These are phyloP conservation scores for Euzetes globulus DNA, from an alignment of 2,888 invertebrate genomes.

Conservation along the genomic window DNA sequence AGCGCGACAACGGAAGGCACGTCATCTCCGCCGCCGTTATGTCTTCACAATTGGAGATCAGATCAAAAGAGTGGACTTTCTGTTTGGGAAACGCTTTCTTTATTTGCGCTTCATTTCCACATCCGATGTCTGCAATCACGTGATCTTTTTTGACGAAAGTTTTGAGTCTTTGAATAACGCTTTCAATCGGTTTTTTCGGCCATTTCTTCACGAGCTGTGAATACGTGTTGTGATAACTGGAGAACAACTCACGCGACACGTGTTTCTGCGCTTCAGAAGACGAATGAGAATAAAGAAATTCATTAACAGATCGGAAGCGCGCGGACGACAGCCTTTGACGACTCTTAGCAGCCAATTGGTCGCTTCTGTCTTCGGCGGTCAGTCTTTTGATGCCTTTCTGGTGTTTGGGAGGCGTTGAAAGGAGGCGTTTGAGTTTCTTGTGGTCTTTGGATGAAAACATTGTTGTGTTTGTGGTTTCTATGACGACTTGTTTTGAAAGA, in stretches of 20 bases:
- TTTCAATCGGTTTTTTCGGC: conserved; percentile 36
- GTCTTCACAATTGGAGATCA: conserved; percentile 18
- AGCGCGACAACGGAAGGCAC: conserved; percentile 29
- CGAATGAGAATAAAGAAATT: conserved; percentile 31
- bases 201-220: conserved; percentile 33
- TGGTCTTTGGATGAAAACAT: too few species aligned
- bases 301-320: conserved; percentile 34
- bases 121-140: conserved; percentile 36
- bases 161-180: conserved; percentile 24
- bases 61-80: conserved; percentile 37
- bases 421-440: too few species aligned
- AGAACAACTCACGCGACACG: conserved; percentile 22
- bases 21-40: conserved; percentile 33
- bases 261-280: background rate
- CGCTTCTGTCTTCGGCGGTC: conserved; percentile 10
- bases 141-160: background rate
- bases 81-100: conserved; percentile 27
- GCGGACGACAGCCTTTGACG: background rate
- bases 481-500: too few species aligned
- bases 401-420: too few species aligned
- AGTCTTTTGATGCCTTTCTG: too few species aligned
- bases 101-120: conserved; percentile 30
- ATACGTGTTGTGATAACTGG: conserved; percentile 35
- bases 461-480: too few species aligned
- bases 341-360: background rate